Percentiles rank a stretch among this genome's conserved stretches.
phyloP scores from a whole-genome alignment of 1,140 invertebrate species.

The Heliconius hermathena region DNA sequence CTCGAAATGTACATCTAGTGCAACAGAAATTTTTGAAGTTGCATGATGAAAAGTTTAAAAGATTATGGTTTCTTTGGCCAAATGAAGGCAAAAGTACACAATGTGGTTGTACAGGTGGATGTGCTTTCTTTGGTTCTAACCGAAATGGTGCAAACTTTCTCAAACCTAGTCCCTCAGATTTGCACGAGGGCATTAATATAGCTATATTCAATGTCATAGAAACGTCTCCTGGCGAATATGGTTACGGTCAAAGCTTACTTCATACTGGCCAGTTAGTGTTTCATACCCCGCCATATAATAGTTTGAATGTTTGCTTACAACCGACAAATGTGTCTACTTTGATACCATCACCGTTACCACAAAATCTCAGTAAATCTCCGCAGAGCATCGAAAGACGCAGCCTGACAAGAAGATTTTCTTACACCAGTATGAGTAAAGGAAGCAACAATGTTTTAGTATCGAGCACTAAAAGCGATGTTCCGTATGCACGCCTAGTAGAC shows the following conservation, averaged over 20 bases:
- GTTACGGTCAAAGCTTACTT: slow-evolving; percentile 96
- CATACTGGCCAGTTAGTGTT: slow-evolving; percentile 94
- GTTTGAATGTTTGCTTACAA: slow-evolving; percentile 89
- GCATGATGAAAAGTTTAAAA: slow-evolving; percentile 94
- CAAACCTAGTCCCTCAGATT: slow-evolving; percentile 90
- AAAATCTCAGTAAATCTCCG: slow-evolving; percentile 65
- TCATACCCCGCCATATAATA: slow-evolving; percentile 92
- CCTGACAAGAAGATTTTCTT: slow-evolving; percentile 84
- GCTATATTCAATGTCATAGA: slow-evolving; percentile 83
- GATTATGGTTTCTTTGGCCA: slow-evolving; percentile 97
- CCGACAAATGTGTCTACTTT: slow-evolving; percentile 81
- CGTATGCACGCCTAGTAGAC: slow-evolving; percentile 90
- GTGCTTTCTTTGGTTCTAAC: slow-evolving; percentile 96
- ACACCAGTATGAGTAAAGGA: slow-evolving; percentile 82
- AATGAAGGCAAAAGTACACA: slow-evolving; percentile 85
- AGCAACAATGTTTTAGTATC: slow-evolving; percentile 71
- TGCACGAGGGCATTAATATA: slow-evolving; percentile 91
- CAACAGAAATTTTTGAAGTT: slow-evolving; percentile 93
- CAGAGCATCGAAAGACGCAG: slow-evolving; percentile 79
- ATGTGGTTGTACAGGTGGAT: slow-evolving; percentile 98
- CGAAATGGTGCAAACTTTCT: slow-evolving; percentile 94
- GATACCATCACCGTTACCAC: slow-evolving; percentile 74
- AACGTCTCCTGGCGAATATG: slow-evolving; percentile 83
- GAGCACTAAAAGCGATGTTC: slow-evolving; percentile 85
- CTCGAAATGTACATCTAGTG: slow-evolving; percentile 88